Percentiles rank a stretch among this genome's conserved stretches.
Evolutionary conservation across 2,888 invertebrate species (phyloP).

Genomic region (Uropetala carovei): DNA sequence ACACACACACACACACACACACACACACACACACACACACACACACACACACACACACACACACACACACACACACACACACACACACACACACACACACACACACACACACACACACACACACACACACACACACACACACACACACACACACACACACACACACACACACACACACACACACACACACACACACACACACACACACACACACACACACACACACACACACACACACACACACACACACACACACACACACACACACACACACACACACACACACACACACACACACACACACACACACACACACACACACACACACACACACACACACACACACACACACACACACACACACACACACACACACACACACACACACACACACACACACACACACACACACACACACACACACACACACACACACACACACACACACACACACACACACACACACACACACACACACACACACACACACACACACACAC

Average conservation of each 20-base stretch:
- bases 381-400: conserved; percentile 1
- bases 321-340: conserved; percentile 1
- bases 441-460: conserved; percentile 1
- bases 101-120: conserved; percentile 1
- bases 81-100: conserved; percentile 1
- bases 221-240: conserved; percentile 1
- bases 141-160: conserved; percentile 1
- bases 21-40: conserved; percentile 1
- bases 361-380: conserved; percentile 1
- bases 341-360: conserved; percentile 1
- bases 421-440: conserved; percentile 1
- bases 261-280: conserved; percentile 1
- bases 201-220: conserved; percentile 1
- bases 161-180: conserved; percentile 1
- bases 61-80: conserved; percentile 1
- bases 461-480: conserved; percentile 1
- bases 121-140: conserved; percentile 1
- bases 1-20: conserved; percentile 1
- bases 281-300: conserved; percentile 1
- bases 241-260: conserved; percentile 1
- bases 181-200: conserved; percentile 1
- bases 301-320: conserved; percentile 1
- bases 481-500: conserved; percentile 1
- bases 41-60: conserved; percentile 1
- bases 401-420: conserved; percentile 1